These are phyloP conservation scores for Morphnarchus princeps DNA, from an alignment of 2,113 vertebrate species.

Conservation along the genomic window DNA sequence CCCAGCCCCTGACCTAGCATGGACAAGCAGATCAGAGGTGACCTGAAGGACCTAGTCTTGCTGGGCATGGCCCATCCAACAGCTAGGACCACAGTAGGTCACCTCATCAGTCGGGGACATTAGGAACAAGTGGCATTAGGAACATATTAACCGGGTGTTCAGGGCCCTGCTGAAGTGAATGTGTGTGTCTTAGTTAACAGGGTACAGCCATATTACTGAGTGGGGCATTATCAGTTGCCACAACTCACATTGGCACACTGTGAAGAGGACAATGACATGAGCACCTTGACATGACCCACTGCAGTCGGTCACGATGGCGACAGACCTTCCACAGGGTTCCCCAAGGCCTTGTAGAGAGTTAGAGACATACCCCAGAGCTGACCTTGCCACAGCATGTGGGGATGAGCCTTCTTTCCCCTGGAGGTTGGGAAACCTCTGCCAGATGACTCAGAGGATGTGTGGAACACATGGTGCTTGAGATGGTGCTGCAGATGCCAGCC, in stretches of 20 bases:
- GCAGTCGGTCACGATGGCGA: background rate
- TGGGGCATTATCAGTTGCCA: background rate
- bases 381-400: rapidly evolving
- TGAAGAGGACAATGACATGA: background rate
- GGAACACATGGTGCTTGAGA: background rate
- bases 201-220: background rate
- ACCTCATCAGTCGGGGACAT: background rate
- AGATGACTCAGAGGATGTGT: background rate
- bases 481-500: background rate
- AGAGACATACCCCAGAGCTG: background rate
- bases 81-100: background rate
- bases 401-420: background rate
- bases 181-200: background rate
- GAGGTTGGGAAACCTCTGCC: background rate
- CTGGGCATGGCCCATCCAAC: background rate
- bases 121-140: background rate
- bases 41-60: background rate
- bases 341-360: rapidly evolving
- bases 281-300: background rate
- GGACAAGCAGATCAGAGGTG: background rate
- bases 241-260: background rate
- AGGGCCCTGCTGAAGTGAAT: background rate
- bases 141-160: rapidly evolving
- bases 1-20: background rate
- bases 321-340: background rate